Percentiles rank a stretch among this genome's conserved stretches.
These are phyloP conservation scores for Rhincodon typus DNA, from an alignment of 2,797 vertebrate genomes.

Conservation along the genomic window DNA sequence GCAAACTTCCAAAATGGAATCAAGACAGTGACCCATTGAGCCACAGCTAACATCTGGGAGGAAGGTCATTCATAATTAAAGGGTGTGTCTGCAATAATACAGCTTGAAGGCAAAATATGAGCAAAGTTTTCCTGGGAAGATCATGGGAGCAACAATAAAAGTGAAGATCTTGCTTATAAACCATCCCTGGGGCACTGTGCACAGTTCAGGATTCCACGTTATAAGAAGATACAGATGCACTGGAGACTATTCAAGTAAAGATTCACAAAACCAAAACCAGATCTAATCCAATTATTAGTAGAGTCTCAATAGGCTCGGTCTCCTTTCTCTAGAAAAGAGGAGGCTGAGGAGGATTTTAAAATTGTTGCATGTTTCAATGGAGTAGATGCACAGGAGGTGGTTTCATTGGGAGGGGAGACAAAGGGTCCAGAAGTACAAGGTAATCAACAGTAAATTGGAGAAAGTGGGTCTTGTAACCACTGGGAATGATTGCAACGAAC, in stretches of 20 bases:
- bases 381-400: not conserved
- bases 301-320: not conserved
- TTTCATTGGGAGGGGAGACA: too few species aligned
- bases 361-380: not conserved
- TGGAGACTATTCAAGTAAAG: not conserved
- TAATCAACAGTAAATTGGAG: too few species aligned
- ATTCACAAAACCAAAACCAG: not conserved
- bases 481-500: too few species aligned
- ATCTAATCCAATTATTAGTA: not conserved
- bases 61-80: fast-evolving
- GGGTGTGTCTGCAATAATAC: too few species aligned
- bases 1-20: not conserved
- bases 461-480: too few species aligned
- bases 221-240: not conserved
- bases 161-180: not conserved
- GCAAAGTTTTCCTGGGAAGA: not conserved
- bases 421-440: too few species aligned
- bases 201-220: not conserved
- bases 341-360: not conserved
- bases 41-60: not conserved
- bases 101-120: not conserved
- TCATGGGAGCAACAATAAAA: not conserved
- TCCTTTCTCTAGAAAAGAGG: not conserved
- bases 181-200: not conserved
- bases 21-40: not conserved